These are phyloP conservation scores for Psammodynastes pulverulentus DNA, from an alignment of 2,113 vertebrate genomes.

Conservation along the genomic window DNA sequence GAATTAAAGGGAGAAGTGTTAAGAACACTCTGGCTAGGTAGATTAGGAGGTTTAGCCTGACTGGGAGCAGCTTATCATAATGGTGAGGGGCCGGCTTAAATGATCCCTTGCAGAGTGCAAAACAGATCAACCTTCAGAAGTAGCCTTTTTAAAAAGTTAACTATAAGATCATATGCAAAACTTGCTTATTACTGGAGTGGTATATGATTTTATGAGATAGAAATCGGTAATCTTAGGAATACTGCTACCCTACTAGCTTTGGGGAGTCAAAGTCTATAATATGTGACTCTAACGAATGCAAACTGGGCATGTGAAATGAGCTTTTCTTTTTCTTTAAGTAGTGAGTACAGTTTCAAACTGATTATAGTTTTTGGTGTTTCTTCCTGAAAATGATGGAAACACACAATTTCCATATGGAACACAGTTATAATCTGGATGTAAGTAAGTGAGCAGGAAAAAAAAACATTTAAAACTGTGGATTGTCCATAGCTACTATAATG, in stretches of 20 bases:
- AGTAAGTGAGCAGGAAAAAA: not conserved
- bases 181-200: not conserved
- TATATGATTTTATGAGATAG: not conserved
- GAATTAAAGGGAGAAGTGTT: not conserved
- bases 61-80: not conserved
- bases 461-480: not conserved
- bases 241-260: not conserved
- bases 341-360: not conserved
- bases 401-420: not conserved
- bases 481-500: not conserved
- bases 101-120: not conserved
- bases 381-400: not conserved
- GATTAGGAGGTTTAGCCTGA: not conserved
- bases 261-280: not conserved
- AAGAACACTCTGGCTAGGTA: not conserved
- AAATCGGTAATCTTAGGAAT: not conserved
- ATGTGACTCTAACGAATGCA: not conserved
- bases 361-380: not conserved
- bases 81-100: not conserved
- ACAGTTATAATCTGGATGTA: not conserved
- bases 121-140: not conserved
- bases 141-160: not conserved
- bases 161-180: not conserved
- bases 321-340: not conserved
- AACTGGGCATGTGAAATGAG: not conserved